Base-by-base conservation (phyloP, 23 tunicate species). In the Aplidium turbinatum region DNA sequence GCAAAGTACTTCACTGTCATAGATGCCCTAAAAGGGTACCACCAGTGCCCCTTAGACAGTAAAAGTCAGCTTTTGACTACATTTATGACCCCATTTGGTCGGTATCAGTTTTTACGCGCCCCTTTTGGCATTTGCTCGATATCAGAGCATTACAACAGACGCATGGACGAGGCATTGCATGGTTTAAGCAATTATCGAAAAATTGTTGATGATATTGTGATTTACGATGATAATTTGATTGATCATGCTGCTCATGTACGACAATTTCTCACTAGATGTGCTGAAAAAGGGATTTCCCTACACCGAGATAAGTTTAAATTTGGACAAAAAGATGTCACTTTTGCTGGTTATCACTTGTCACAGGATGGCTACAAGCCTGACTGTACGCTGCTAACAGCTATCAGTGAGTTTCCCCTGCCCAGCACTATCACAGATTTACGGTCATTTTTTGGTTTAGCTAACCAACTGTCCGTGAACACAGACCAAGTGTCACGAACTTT, bases 381-480 rank as follows among this genome's bases (percentile, higher is more conserved):
- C 22, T 4, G 22, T 4, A 18, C 23, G 6, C 23, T 54, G 60
- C 6, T 54, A 25, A 13, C 19, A n/a, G 60, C 22, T n/a, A n/a
- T 54, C 23, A 54, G 60, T n/a, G 60, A 54, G 19, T 54, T 54
- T n/a, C 60, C 60, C 21, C n/a, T n/a, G 60, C 60, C 22, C 23
- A 54, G 23, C n/a, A 54, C 60, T 13, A 54, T 54, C 21, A 54
- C 60, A 5, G 60, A 54, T n/a, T 54, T 54, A 42, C 30, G 67
- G 7, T 60, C 67, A 60, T 60, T 60, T 60, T 60, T 60, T 25
- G 67, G 67, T 60, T 23, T 60, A 7, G 67, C 22, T 4, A 60
- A 60, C 35, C 67, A 60, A 30, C 67, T 60, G 7, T 26, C 67
- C 5, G 35, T 4, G 19, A 60, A 29, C n/a, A 25, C 67, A 29